These are phyloP conservation scores for Acanthochromis polyacanthus DNA, from an alignment of 2,113 vertebrate species.

Conservation along the genomic window DNA sequence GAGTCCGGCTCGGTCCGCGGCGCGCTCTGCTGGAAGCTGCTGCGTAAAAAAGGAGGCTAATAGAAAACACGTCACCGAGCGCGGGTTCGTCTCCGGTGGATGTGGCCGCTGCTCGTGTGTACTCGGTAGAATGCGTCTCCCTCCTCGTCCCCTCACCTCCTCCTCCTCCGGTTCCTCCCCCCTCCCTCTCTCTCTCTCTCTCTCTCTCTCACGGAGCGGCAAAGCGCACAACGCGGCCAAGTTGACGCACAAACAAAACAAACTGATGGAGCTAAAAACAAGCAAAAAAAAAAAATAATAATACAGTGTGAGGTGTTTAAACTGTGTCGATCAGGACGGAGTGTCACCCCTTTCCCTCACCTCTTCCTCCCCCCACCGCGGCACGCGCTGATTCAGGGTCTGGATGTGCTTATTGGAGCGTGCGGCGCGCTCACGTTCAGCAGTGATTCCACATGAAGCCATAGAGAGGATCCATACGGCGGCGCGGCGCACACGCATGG, in stretches of 20 bases:
- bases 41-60: conserved; percentile 62
- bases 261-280: too few species aligned
- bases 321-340: too few species aligned
- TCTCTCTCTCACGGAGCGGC: conserved; percentile 62
- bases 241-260: conserved; percentile 72
- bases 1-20: neutral
- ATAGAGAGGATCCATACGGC: too few species aligned
- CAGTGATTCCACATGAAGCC: too few species aligned
- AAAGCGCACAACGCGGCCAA: conserved; percentile 77
- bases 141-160: conserved; percentile 34
- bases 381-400: conserved; percentile 5
- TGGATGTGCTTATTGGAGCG: conserved; percentile 80
- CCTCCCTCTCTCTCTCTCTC: conserved; percentile 51
- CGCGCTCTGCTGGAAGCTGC: conserved; percentile 49
- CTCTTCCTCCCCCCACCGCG: neutral
- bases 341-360: too few species aligned
- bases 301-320: neutral
- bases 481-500: too few species aligned
- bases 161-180: conserved; percentile 66
- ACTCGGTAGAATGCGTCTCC: conserved; percentile 77
- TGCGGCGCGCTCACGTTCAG: conserved; percentile 43
- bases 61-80: conserved; percentile 82
- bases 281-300: too few species aligned
- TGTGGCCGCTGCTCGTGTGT: conserved; percentile 72
- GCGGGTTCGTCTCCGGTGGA: conserved; percentile 79